phyloP scores from a whole-genome alignment of 2,797 vertebrate species.

The Knipowitschia caucasica region DNA sequence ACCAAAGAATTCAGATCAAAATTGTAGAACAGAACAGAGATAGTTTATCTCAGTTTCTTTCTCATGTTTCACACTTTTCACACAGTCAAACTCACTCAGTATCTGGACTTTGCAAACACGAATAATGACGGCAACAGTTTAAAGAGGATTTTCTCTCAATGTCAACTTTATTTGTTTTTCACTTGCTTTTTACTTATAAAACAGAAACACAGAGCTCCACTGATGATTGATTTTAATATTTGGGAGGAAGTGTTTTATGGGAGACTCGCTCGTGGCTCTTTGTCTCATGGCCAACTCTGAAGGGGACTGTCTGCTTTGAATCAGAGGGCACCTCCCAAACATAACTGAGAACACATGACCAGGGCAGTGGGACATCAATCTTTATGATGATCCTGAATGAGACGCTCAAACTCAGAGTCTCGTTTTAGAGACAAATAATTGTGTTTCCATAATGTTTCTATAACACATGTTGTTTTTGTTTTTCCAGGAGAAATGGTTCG shows the following conservation, averaged over 20 bases:
- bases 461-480: conserved; percentile 5
- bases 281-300: conserved; percentile 37
- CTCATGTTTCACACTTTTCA: too few species aligned
- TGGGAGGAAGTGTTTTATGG: not conserved
- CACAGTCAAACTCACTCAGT: too few species aligned
- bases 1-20: too few species aligned
- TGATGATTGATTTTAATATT: too few species aligned
- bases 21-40: too few species aligned
- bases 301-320: conserved; percentile 66
- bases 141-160: too few species aligned
- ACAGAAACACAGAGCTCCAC: too few species aligned
- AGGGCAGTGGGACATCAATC: conserved; percentile 14
- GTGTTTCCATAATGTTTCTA: not conserved
- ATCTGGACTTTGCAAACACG: too few species aligned
- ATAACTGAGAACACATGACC: conserved; percentile 73
- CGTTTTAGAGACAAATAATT: not conserved
- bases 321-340: conserved; percentile 68
- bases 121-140: too few species aligned
- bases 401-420: not conserved
- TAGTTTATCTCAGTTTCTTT: too few species aligned
- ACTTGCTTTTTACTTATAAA: too few species aligned
- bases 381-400: not conserved
- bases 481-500: conserved; percentile 94
- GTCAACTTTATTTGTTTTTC: too few species aligned
- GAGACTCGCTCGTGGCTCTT: not conserved